Percentiles rank a stretch among this genome's conserved stretches.
These are phyloP conservation scores for Epizoanthus rinbou DNA, from an alignment of 92 coral and sea anemone species.

Conservation along the genomic window DNA sequence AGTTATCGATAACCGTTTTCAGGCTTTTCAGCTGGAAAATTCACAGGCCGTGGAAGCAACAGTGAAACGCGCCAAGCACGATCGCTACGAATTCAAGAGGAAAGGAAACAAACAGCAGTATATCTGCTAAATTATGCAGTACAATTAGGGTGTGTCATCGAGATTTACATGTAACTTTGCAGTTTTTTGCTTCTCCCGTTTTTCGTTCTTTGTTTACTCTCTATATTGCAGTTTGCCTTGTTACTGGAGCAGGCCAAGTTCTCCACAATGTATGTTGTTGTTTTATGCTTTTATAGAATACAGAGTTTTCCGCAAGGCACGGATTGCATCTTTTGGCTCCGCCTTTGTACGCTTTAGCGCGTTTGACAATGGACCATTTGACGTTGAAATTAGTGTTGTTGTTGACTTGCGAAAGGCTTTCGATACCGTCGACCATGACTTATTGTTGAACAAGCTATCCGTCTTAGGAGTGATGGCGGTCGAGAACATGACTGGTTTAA, in stretches of 20 bases:
- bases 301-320: too few species aligned
- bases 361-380: too few species aligned
- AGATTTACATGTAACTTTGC: neutral
- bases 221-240: neutral
- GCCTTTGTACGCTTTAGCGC: too few species aligned
- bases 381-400: too few species aligned
- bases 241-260: neutral
- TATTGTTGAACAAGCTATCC: too few species aligned
- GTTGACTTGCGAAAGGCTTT: too few species aligned
- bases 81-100: slow-evolving; percentile 22
- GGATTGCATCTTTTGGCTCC: too few species aligned
- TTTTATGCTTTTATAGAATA: too few species aligned
- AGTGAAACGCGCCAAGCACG: slow-evolving; percentile 28
- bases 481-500: too few species aligned
- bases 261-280: too few species aligned
- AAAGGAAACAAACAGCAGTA: slow-evolving; percentile 22
- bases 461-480: too few species aligned
- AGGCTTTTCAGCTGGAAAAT: slow-evolving; percentile 26
- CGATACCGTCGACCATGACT: too few species aligned
- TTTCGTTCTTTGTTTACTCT: slow-evolving; percentile 27
- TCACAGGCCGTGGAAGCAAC: slow-evolving; percentile 25
- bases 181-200: neutral
- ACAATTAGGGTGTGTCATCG: neutral
- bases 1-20: slow-evolving; percentile 38
- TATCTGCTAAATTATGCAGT: slow-evolving; percentile 27